Base-by-base conservation (phyloP, 1,140 invertebrate genomes). In the Oncopeltus fasciatus region DNA sequence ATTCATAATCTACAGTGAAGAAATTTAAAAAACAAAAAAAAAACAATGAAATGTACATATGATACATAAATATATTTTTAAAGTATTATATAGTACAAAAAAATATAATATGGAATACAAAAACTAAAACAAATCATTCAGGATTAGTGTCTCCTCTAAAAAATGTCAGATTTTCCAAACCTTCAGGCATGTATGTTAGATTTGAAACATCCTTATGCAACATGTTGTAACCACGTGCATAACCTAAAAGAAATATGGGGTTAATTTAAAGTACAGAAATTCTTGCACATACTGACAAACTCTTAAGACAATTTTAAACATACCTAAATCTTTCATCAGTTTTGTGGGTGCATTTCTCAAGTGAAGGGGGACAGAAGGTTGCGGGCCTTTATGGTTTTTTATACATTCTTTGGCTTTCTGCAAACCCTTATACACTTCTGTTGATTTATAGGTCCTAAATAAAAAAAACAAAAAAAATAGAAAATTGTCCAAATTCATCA, bases 291-390 rank as follows among this genome's bases (percentile, higher is more conserved):
- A n/a, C n/a, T n/a, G n/a, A n/a, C n/a, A n/a, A n/a, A n/a, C n/a
- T n/a, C n/a, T n/a, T n/a, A n/a, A n/a, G n/a, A n/a, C n/a, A n/a
- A n/a, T n/a, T n/a, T n/a, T n/a, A n/a, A n/a, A n/a, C n/a, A 68
- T 73, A 82, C 86, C 85, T 69, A 91, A 71, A 70, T 86, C 75
- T 72, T 81, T 83, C 85, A 89, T 88, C 1, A 91, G 74, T 72
- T 81, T 85, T 2, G 86, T 89, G 1, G 87, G 80, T 24, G 87
- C 86, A 77, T 90, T 91, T 61, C 88, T 75, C 60, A 91, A 75
- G 74, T 88, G 83, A 31, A 85, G 76, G 12, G 83, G 89, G 8
- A 91, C 85, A 1, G 78, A 71, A 8, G 88, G 86, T 60, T 86
- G 76, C 3, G 81, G 74, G 1, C 87, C 87, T 71, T 83, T 79